These are phyloP conservation scores for Eupelmus urozonus DNA, from an alignment of 2,888 invertebrate species.

Conservation along the genomic window DNA sequence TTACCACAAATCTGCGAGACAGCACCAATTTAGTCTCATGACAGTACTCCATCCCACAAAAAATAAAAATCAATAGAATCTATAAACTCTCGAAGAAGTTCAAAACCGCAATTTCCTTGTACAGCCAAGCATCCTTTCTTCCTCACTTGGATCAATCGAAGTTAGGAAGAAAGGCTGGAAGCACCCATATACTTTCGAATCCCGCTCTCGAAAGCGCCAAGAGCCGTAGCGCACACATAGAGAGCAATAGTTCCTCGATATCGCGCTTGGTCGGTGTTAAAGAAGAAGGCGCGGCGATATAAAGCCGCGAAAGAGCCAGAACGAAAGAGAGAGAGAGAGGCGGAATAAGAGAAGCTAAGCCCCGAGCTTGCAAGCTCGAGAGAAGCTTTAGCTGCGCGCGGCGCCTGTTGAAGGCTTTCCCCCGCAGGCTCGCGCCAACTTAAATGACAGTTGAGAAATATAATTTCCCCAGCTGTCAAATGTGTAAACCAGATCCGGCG, in stretches of 20 bases:
- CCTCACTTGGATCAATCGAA: too few relatives aligned
- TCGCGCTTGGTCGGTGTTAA: not conserved
- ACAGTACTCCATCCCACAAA: too few relatives aligned
- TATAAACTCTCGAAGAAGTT: too few relatives aligned
- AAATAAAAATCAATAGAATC: too few relatives aligned
- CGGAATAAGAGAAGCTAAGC: conserved; percentile 33
- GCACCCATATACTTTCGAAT: not conserved
- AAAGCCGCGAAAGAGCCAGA: conserved; percentile 27
- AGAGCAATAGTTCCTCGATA: conserved; percentile 16
- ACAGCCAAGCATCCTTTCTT: too few relatives aligned
- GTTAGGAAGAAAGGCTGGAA: not conserved
- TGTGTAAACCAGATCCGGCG: conserved; percentile 64
- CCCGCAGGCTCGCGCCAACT: conserved; percentile 66
- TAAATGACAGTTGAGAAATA: conserved; percentile 75
- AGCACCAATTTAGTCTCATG: too few relatives aligned
- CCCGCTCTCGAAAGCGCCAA: too few relatives aligned
- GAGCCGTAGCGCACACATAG: too few relatives aligned
- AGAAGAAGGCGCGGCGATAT: conserved; percentile 24
- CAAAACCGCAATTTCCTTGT: too few relatives aligned
- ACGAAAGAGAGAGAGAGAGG: conserved; percentile 14
- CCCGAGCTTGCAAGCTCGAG: conserved; percentile 4
- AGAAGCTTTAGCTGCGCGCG: conserved; percentile 12
- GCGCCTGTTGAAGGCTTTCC: not conserved
- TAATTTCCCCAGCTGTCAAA: conserved; percentile 75
- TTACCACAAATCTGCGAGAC: too few relatives aligned